These are phyloP conservation scores for Bicyclus anynana DNA, from an alignment of 1,140 invertebrate genomes.

Conservation along the genomic window DNA sequence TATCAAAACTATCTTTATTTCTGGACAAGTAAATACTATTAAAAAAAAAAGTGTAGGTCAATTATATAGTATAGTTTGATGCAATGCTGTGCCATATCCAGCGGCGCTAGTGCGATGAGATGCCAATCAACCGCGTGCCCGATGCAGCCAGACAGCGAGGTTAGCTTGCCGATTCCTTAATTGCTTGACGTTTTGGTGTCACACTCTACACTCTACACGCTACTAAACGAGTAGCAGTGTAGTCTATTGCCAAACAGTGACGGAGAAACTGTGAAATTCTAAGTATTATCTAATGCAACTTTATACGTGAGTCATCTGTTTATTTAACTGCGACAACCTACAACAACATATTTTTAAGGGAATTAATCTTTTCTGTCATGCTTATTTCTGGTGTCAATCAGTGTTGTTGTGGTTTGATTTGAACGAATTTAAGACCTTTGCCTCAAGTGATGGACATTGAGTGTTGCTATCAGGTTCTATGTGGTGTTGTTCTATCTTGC, in stretches of 20 bases:
- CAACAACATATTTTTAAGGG: no score
- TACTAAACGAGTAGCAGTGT: slow-evolving; percentile 40
- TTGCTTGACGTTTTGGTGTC: slow-evolving; percentile 76
- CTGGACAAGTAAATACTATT: no score
- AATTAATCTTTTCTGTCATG: no score
- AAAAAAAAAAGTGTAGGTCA: no score
- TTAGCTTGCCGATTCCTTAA: slow-evolving; percentile 77
- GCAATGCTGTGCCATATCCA: slow-evolving; percentile 28
- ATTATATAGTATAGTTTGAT: no score
- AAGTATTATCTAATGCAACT: not conserved
- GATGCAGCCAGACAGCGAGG: slow-evolving; percentile 68
- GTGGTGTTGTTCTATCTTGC: no score
- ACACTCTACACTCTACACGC: slow-evolving; percentile 51
- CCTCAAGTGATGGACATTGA: no score
- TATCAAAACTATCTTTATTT: no score
- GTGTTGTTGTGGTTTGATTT: no score
- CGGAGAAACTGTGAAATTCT: not conserved
- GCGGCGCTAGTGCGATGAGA: slow-evolving; percentile 29
- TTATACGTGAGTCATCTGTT: not conserved
- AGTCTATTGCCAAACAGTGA: slow-evolving; percentile 19
- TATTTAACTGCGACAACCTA: not conserved
- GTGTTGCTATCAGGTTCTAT: no score
- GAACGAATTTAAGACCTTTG: no score
- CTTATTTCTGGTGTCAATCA: no score
- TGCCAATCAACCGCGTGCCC: slow-evolving; percentile 67